Base-by-base conservation (phyloP, 2,797 vertebrate species). In the Tympanoctomys barrerae region DNA sequence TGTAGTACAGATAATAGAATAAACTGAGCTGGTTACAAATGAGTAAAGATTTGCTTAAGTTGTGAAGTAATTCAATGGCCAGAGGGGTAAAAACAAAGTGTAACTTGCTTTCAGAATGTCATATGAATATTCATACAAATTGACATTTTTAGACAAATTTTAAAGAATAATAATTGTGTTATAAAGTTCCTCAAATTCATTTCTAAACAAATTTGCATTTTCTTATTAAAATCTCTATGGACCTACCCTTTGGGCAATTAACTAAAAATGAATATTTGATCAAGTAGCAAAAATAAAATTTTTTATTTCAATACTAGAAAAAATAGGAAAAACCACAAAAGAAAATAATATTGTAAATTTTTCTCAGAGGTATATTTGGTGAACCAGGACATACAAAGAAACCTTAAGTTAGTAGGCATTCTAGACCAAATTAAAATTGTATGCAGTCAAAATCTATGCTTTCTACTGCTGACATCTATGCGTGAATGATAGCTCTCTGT, bases 201-300 rank as follows among this genome's bases (percentile, higher is more conserved):
- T 92, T 83, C 59, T 94, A 52, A 89, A 83, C 79, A 13, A 54
- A 57, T 87, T 79, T 83, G 5, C 16, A n/a, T 11, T 88, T 90
- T 46, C 28, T 79, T 26, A 24, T 62, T 87, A 82, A 92, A 90
- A 64, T 3, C 59, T 62, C 18, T 14, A 7, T 78, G 26, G 36
- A 61, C 16, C 14, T 68, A 24, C 70, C 52, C 2, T 39, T 61
- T 75, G n/a, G 26, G 9, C 49, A 68, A 64, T 87, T 68, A 78
- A 31, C 54, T 81, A 95, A 62, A 14, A 1, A 7, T 73, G 83
- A 81, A 36, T 87, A 61, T 87, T 91, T 87, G 54, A 28, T 54
- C 16, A 79, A 88, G 10, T n/a, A 90, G 12, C 0, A 13, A 90
- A 87, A 70, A 28, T 7, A 80, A 10, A 24, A 83, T 87, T 85